Base-by-base conservation (phyloP, 2,113 vertebrate genomes). In the Pterocles orientalis region DNA sequence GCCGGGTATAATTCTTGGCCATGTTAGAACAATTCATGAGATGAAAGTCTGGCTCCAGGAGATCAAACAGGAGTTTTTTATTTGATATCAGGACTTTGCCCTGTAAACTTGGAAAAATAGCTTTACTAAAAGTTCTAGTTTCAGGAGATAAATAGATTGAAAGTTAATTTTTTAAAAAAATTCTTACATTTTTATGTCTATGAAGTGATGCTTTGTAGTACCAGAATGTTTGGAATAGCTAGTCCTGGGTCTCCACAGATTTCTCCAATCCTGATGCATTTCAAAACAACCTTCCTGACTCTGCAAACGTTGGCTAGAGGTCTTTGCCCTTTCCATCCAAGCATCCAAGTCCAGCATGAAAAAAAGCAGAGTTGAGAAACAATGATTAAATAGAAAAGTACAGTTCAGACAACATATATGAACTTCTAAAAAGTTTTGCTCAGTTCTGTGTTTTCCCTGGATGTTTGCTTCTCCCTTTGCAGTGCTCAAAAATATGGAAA, bases 41-140 rank as follows among this genome's bases (percentile, higher is more conserved):
- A 87, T 93, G 86, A 87, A 96, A 91, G 72, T 60, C 90, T 86
- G 48, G 21, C 54, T 92, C 34, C 56, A 65, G 64, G 64, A 90
- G 69, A 92, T 83, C 72, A 91, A 93, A 82, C 75, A 77, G 13
- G 17, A 66, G 26, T 2, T 28, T 82, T 92, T 93, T 73, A 75
- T 92, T 95, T 92, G 47, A 81, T 66, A 90, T 56, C 12, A 68
- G 26, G 53, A 68, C 43, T 92, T 92, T 75, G 7, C 33, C 25
- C 43, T 71, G 7, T 53, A 72, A 76, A 61, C 24, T 15, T 79
- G 20, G 34, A 85, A 70, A 89, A 87, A 54, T 20, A 71, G 9
- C 18, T 85, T 80, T 12, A 36, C 4, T 50, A 54, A 75, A 53
- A 56, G 0, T 72, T 79, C 26, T 57, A 14, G 56, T 82, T 85